A percentile compares a stretch with the other conserved stretches of the same genome.
phyloP scores from a whole-genome alignment of 2,113 vertebrate species.

The Dolichallabes microphthalmus region DNA sequence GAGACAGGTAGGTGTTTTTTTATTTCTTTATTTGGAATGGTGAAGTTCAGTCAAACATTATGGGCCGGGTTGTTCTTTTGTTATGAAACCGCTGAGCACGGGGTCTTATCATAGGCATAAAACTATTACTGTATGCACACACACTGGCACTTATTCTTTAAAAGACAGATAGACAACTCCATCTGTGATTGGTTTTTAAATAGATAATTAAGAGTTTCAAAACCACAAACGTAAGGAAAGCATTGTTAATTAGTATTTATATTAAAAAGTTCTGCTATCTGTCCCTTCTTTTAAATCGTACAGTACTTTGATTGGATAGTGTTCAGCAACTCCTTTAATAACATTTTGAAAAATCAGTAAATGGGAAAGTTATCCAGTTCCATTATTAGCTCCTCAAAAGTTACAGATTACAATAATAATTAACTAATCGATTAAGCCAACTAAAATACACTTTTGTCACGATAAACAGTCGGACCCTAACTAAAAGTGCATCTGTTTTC shows the following conservation, averaged over 20 bases:
- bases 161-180: background rate
- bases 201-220: background rate
- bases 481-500: background rate
- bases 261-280: background rate
- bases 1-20: background rate
- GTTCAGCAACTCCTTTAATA: background rate
- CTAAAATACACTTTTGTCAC: background rate
- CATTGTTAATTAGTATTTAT: background rate
- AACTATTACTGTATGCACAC: background rate
- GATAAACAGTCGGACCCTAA: background rate
- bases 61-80: background rate
- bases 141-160: background rate
- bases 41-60: background rate
- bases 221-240: background rate
- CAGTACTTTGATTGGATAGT: background rate
- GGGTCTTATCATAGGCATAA: background rate
- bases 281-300: background rate
- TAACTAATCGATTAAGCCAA: background rate
- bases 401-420: background rate
- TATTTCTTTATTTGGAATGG: background rate
- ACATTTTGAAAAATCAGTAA: background rate
- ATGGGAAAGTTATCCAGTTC: background rate
- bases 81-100: background rate
- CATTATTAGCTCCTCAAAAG: background rate
- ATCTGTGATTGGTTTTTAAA: background rate